A percentile compares a stretch with the other conserved stretches of the same genome.
Evolutionary conservation across 2,797 vertebrate species (phyloP).

Genomic region (Melanogrammus aeglefinus): DNA sequence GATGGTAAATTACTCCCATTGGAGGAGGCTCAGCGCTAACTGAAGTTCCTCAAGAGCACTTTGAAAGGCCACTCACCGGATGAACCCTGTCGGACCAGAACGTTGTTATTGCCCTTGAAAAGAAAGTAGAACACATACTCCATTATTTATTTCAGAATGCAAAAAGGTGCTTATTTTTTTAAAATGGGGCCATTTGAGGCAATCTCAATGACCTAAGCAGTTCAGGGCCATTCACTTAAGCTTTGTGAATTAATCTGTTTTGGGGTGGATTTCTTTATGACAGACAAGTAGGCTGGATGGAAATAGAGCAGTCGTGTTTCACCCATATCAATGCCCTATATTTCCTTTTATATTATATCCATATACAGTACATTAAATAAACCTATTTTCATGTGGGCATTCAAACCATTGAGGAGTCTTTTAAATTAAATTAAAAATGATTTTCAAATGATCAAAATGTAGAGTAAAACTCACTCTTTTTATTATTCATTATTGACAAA

Average conservation of each 20-base stretch:
- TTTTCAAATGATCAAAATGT: no score
- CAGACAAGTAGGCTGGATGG: background rate
- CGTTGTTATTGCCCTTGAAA: constrained; percentile 78
- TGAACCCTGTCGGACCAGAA: constrained; percentile 68
- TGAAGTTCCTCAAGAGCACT: background rate
- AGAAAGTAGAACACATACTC: constrained; percentile 16
- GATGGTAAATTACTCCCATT: constrained; percentile 12
- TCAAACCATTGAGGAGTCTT: no score
- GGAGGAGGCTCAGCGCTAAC: background rate
- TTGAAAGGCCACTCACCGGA: constrained; percentile 73
- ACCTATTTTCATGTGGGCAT: no score
- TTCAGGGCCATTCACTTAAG: background rate
- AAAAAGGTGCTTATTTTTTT: background rate
- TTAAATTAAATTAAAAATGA: no score
- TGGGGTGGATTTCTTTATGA: background rate
- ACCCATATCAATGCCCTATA: no score
- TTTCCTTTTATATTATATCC: no score
- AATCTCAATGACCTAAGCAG: background rate
- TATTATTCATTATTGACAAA: no score
- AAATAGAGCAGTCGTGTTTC: background rate
- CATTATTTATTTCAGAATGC: background rate
- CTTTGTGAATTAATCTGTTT: background rate
- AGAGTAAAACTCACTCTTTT: no score
- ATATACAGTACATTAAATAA: no score
- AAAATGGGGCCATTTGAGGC: background rate